These are phyloP conservation scores for Bembecia ichneumoniformis DNA, from an alignment of 2,888 invertebrate species.

Conservation along the genomic window DNA sequence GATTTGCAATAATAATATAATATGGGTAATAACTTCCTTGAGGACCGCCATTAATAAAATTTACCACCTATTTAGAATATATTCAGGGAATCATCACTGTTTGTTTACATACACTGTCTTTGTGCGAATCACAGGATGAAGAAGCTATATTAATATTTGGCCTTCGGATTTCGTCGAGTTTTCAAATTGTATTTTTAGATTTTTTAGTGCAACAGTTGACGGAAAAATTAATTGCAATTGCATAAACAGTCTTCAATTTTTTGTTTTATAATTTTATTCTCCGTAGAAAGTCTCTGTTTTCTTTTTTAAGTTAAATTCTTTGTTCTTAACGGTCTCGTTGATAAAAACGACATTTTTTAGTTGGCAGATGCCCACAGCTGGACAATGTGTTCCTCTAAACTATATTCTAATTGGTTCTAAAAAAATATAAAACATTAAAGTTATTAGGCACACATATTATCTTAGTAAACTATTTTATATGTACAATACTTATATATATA, in stretches of 20 bases:
- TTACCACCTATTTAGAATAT: constrained; percentile 13
- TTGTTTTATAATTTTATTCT: too few relatives aligned
- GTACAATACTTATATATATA: too few relatives aligned
- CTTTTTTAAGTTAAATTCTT: too few relatives aligned
- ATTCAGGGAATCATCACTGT: constrained; percentile 22
- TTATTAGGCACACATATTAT: too few relatives aligned
- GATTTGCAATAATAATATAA: constrained; percentile 6
- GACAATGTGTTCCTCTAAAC: too few relatives aligned
- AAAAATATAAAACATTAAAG: too few relatives aligned
- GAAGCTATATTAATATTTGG: constrained; percentile 38
- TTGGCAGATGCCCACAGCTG: too few relatives aligned
- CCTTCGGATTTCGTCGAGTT: constrained; percentile 35
- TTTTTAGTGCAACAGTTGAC: constrained; percentile 8
- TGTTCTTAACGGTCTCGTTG: too few relatives aligned
- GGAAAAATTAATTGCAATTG: constrained; percentile 8
- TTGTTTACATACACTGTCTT: constrained; percentile 36
- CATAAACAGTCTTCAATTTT: constrained; percentile 5
- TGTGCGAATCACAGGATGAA: constrained; percentile 37
- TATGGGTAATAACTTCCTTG: background rate
- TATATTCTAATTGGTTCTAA: too few relatives aligned
- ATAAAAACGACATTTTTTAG: too few relatives aligned
- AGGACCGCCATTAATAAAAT: constrained; percentile 11
- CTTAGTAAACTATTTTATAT: too few relatives aligned
- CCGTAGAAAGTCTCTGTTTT: too few relatives aligned
- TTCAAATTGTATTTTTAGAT: constrained; percentile 25